Base-by-base conservation (phyloP, 2,888 invertebrate genomes). In the Eupithecia insigniata region DNA sequence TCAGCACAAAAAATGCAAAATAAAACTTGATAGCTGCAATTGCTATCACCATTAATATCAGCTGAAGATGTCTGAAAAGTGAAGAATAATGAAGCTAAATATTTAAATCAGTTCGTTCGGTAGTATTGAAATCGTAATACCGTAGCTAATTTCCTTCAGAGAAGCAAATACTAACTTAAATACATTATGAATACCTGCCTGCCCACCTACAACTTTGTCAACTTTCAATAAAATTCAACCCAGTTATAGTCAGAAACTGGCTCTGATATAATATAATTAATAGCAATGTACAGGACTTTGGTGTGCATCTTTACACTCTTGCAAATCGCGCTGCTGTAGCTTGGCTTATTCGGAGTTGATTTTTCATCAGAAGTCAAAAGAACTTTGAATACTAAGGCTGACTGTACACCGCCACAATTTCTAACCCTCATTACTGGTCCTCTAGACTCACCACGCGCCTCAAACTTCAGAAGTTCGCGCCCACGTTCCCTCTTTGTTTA, bases 361-460 rank as follows among this genome's bases (percentile, higher is more conserved):
- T 46, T 46, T 46, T 46, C 46, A n/a, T n/a, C n/a, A n/a, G 3
- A 7, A 46, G 7, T 46, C 46, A 46, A 46, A 46, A 46, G 8
- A n/a, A 0, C 46, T 8, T 43, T 5, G 22, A 22, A 51, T n/a
- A 22, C 46, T 30, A 2, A 8, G 3, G 32, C 36, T 36, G 64
- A 64, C 64, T 64, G 64, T 64, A 64, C 92, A 90, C 92, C 92
- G 93, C 90, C 90, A 90, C 93, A 92, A 93, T 93, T 92, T 92
- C 92, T 85, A 90, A 93, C 94, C 94, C 92, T 94, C 93, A 94
- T 94, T 94, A 94, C 84, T 87, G 89, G 87, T 88, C 87, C 88
- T 93, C 90, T 92, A 91, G 93, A 93, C 92, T 92, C 93, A 88
- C 88, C 87, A 88, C 92, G 92, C 90, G 91, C 88, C 82, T 81